A percentile compares a stretch with the other conserved stretches of the same genome.
phyloP scores from a whole-genome alignment of 2,113 vertebrate species.

The Panthera uncia region DNA sequence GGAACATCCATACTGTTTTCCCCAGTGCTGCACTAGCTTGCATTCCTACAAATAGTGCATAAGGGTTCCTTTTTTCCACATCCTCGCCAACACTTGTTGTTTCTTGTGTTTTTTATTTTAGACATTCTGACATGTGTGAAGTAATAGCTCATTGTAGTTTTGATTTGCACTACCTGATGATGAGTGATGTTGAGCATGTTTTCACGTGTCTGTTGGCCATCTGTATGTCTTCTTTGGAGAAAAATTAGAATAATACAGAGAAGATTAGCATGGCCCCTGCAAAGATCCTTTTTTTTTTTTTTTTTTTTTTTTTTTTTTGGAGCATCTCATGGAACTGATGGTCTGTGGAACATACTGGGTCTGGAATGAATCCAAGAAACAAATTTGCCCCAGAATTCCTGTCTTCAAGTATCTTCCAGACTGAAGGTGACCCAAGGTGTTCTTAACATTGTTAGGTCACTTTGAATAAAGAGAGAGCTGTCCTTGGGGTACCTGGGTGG shows the following conservation, averaged over 20 bases:
- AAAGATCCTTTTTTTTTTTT: background rate
- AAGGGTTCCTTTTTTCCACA: background rate
- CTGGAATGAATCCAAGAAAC: background rate
- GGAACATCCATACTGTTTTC: background rate
- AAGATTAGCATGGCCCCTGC: background rate
- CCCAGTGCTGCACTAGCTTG: background rate
- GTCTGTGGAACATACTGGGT: background rate
- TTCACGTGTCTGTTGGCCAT: background rate
- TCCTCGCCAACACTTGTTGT: background rate
- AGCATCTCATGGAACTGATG: background rate
- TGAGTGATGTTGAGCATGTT: background rate
- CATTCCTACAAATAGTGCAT: background rate
- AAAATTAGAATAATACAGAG: background rate
- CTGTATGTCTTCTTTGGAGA: background rate
- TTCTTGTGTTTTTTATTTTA: background rate
- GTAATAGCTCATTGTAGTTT: background rate
- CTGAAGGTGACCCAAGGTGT: background rate
- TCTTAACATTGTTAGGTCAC: background rate
- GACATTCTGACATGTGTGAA: background rate
- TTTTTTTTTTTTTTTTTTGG: too few species aligned
- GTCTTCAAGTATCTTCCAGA: background rate
- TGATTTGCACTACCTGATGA: background rate
- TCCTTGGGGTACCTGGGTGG: background rate
- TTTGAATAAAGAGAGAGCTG: background rate
- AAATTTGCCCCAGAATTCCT: background rate